Evolutionary conservation across 2,797 vertebrate genomes (phyloP), one percentile per base, ranked within the genome.

Genomic region (Neostethus bicornis): DNA sequence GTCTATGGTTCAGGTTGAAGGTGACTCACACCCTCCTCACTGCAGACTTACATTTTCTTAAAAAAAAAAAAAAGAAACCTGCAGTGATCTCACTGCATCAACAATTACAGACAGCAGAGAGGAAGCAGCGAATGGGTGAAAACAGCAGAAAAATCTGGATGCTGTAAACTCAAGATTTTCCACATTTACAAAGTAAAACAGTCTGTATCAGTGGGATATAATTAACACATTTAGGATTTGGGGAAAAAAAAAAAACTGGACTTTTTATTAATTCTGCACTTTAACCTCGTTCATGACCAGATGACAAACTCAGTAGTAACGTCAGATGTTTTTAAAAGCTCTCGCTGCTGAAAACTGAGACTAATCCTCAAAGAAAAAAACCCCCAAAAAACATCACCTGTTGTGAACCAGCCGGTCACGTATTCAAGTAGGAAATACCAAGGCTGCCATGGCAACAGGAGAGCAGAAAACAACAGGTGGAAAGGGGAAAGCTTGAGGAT

Each of bases 31-130:
- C 47, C 17, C 51, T n/a, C n/a, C n/a, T n/a, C 51, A 60, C 77
- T 75, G 70, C 76, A 80, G 73, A 48, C 54, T 46, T 51, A 62
- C 14, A 48, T 60, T 60, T 56, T 9, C 47, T 62, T 65, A 42
- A 31, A 65, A 42, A 53, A 51, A 48, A 35, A 35, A 35, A 32
- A 35, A 35, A 19, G 19, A 55, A 46, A 52, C 17, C 76, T 73
- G 67, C 80, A 80, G 74, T 62, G 76, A 75, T 66, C 59, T 63
- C 57, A 56, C 61, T 73, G 75, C 75, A 75, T 73, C 62, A 67
- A 51, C 70, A 43, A 73, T 43, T 53, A 46, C 2, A 67, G 32
- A 63, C 14, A 17, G 31, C 54, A 17, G 14, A 58, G 29, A 37
- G 47, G 31, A 28, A 50, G 23, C 16, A 44, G 29, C 5, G 47